Evolutionary conservation across 1,140 invertebrate species (phyloP).

Genomic region (Macrobrachium rosenbergii): DNA sequence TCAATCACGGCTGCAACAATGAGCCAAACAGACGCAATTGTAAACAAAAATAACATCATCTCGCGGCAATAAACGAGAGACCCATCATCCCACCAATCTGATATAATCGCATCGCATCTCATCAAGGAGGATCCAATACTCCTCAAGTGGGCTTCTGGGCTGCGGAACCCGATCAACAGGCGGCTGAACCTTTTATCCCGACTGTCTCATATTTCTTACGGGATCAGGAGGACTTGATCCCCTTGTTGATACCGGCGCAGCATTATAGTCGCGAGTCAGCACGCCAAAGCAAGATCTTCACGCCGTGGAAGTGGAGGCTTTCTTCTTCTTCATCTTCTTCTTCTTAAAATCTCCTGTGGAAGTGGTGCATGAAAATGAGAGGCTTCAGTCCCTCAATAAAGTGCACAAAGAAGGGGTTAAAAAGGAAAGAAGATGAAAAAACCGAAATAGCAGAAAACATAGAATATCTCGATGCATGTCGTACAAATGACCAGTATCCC

Average conservation of each 20-base stretch:
- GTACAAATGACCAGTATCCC: too few species aligned
- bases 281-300: not conserved
- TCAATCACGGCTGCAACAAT: too few species aligned
- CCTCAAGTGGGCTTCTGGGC: constrained; percentile 45
- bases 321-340: too few species aligned
- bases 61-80: constrained; percentile 19
- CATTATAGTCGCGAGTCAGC: constrained; percentile 4
- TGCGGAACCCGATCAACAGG: constrained; percentile 46
- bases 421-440: too few species aligned
- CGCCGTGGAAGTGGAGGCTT: too few species aligned
- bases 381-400: too few species aligned
- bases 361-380: too few species aligned
- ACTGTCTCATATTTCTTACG: constrained; percentile 50
- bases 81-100: constrained; percentile 41
- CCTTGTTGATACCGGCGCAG: constrained; percentile 40
- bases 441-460: too few species aligned
- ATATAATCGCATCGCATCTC: constrained; percentile 47
- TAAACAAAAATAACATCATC: constrained; percentile 27
- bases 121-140: constrained; percentile 46
- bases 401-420: too few species aligned
- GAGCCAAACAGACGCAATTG: not conserved
- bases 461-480: too few species aligned
- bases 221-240: constrained; percentile 43
- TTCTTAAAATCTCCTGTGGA: too few species aligned
- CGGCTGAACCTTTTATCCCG: constrained; percentile 47